Evolutionary conservation across 2,113 vertebrate genomes (phyloP), one percentile per base, ranked within the genome.

Genomic region (Hippoglossus stenolepis): DNA sequence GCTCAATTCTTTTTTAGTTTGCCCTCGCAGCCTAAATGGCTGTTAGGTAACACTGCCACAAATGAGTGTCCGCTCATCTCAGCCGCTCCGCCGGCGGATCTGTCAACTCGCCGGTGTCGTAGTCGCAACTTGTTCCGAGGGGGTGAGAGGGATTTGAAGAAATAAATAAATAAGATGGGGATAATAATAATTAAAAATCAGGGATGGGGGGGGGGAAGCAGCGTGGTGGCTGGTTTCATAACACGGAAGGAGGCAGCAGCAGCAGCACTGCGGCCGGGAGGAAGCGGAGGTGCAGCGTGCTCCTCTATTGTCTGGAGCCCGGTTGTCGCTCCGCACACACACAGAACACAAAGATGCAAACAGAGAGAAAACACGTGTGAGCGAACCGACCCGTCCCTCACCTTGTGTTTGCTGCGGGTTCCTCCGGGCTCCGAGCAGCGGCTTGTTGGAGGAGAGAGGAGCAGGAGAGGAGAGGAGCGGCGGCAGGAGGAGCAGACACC

Each of bases 241-340:
- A 89, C 73, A 77, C 58, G 75, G 77, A 82, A 70, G 72, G 15
- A 77, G 56, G 57, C 82, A 8, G 45, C 75, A 61, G 60, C 82
- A 5, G 45, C 75, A 61, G 85, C 83, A 74, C 18, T 76, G 89
- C 80, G 79, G 74, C 61, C 79, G n/a, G 73, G 38, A 56, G 65
- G 80, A 71, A 45, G 61, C 60, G 57, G 51, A 74, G 84, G 57
- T 20, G 80, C 68, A 70, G 73, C 75, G 9, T 67, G 85, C 65
- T 73, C 51, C 78, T 79, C 82, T 77, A 74, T 89, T 91, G 87
- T 91, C 82, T 89, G 79, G 13, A 79, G 72, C 73, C 69, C 56
- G 67, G 84, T 70, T 79, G 70, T 73, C 70, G 77, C 72, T 63
- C 64, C 40, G 40, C 45, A 49, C 45, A 49, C 45, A 49, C 45